Evolutionary conservation across 2,888 invertebrate species (phyloP).

Genomic region (Lacanobia wlatinum): DNA sequence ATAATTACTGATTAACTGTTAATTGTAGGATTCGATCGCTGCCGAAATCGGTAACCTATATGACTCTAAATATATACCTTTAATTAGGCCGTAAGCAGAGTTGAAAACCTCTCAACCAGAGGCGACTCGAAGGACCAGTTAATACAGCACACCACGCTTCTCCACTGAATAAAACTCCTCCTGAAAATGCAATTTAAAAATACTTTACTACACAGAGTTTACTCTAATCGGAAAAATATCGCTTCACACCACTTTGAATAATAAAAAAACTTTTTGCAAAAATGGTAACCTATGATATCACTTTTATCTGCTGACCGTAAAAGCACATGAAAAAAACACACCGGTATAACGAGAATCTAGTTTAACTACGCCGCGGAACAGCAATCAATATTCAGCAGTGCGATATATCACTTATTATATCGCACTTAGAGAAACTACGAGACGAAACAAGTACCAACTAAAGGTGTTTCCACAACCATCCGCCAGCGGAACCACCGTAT

Average conservation of each 20-base stretch:
- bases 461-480: background rate
- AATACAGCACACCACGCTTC: no score
- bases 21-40: background rate
- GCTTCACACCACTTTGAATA: background rate
- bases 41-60: background rate
- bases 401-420: slow-evolving; percentile 1
- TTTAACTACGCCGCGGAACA: background rate
- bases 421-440: slow-evolving; percentile 4
- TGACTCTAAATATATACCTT: no score
- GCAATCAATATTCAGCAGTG: slow-evolving; percentile 5
- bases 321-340: background rate
- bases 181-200: slow-evolving; percentile 3
- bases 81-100: no score
- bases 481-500: background rate
- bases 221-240: background rate
- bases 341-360: background rate
- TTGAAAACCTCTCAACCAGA: background rate
- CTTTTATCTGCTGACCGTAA: no score
- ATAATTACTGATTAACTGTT: background rate
- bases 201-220: background rate
- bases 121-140: background rate
- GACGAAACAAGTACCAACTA: slow-evolving; percentile 3
- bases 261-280: background rate
- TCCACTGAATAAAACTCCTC: background rate
- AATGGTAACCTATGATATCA: background rate